These are phyloP conservation scores for Gonioctena quinquepunctata DNA, from an alignment of 1,140 invertebrate species.

Conservation along the genomic window DNA sequence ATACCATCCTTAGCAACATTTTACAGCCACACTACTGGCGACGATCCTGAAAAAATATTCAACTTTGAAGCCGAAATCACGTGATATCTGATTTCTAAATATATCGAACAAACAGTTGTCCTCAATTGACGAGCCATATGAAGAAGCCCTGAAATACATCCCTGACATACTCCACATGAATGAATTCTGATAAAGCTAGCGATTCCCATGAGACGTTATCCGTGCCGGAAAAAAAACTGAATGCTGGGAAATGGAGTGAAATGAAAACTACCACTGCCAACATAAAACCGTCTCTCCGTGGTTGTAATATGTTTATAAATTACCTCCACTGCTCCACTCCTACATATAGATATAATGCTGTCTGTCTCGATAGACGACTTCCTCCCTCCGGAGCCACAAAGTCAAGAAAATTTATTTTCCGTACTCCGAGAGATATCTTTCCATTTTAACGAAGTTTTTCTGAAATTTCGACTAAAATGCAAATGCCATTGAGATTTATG, in stretches of 20 bases:
- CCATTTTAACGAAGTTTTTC: background rate
- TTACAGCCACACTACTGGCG: too few relatives aligned
- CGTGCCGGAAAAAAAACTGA: too few relatives aligned
- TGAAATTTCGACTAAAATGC: background rate
- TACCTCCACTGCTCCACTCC: background rate
- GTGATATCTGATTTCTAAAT: too few relatives aligned
- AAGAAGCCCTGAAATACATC: too few relatives aligned
- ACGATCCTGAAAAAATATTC: too few relatives aligned
- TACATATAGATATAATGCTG: background rate
- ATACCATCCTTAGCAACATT: too few relatives aligned
- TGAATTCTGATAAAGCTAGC: too few relatives aligned
- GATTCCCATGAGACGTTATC: too few relatives aligned
- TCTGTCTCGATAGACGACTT: conserved; percentile 9
- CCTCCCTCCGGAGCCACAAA: conserved; percentile 4
- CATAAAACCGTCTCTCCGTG: background rate
- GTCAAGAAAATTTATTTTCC: conserved; percentile 8
- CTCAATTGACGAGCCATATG: too few relatives aligned
- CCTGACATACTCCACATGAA: too few relatives aligned
- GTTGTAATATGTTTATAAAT: background rate
- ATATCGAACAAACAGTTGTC: too few relatives aligned
- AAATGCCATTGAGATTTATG: background rate
- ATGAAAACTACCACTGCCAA: background rate
- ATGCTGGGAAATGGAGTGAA: background rate
- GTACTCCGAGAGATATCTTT: background rate
- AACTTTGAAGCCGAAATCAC: too few relatives aligned